Evolutionary conservation across 2,888 invertebrate species (phyloP).

Genomic region (Cyrtodaria siliqua): DNA sequence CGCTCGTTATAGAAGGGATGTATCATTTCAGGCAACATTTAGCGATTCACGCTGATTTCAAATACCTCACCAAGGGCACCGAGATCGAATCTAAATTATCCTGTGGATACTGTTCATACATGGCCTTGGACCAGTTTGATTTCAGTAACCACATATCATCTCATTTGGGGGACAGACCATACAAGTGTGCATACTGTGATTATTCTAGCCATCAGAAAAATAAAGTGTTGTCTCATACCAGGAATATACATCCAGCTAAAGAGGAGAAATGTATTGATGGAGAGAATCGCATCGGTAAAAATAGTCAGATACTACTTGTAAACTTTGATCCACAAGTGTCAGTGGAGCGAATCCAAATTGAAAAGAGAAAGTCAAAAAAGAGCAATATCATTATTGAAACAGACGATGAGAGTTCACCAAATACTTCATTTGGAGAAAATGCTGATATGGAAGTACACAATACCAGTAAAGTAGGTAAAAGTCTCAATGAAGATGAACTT

Average conservation of each 20-base stretch:
- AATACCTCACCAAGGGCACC: constrained; percentile 55
- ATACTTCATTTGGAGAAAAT: constrained; percentile 17
- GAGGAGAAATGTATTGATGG: constrained; percentile 44
- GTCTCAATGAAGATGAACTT: too few species aligned
- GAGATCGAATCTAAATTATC: constrained; percentile 64
- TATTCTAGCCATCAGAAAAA: constrained; percentile 50
- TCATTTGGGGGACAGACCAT: constrained; percentile 68
- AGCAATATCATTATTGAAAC: constrained; percentile 36
- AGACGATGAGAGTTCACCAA: constrained; percentile 27
- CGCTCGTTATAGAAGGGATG: constrained; percentile 58
- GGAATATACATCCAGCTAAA: constrained; percentile 45
- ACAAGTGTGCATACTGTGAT: constrained; percentile 72
- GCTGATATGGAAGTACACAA: background rate
- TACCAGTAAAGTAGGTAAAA: too few species aligned
- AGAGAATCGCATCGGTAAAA: constrained; percentile 30
- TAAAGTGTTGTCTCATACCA: constrained; percentile 53
- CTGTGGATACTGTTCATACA: constrained; percentile 74
- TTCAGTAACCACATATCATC: constrained; percentile 68
- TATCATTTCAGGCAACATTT: constrained; percentile 74
- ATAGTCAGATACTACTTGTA: constrained; percentile 34
- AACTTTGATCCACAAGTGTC: constrained; percentile 43
- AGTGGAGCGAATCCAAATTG: constrained; percentile 19
- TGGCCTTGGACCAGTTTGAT: constrained; percentile 64
- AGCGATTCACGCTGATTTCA: constrained; percentile 66
- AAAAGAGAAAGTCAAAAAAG: constrained; percentile 14